Evolutionary conservation across 2,113 vertebrate genomes (phyloP).

Genomic region (Alethe diademata): DNA sequence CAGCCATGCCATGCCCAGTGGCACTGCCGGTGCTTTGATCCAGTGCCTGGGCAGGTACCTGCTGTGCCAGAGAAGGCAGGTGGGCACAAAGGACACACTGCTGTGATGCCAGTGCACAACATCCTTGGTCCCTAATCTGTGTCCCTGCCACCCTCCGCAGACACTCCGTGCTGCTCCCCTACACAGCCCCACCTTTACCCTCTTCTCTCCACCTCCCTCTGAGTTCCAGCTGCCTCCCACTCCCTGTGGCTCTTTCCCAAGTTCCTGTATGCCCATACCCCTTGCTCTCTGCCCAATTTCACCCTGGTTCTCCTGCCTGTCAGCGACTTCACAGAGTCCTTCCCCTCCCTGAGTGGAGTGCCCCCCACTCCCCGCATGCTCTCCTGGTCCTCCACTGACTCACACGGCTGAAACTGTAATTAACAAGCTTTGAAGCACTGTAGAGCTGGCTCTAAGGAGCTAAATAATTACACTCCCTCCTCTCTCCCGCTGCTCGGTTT

Average conservation of each 20-base stretch:
- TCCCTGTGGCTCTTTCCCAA: neutral
- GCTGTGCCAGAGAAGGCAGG: neutral
- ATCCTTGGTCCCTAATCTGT: neutral
- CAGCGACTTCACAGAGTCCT: neutral
- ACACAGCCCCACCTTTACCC: too few species aligned
- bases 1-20: neutral
- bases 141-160: rapidly evolving
- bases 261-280: rapidly evolving
- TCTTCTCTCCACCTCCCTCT: neutral
- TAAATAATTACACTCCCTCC: conserved; percentile 54
- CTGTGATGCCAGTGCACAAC: rapidly evolving
- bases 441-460: conserved; percentile 38
- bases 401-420: conserved; percentile 23
- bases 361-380: neutral
- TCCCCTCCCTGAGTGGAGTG: neutral
- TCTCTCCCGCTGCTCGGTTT: neutral
- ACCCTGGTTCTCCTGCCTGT: neutral
- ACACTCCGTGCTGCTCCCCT: rapidly evolving
- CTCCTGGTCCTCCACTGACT: neutral
- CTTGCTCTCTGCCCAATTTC: neutral
- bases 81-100: neutral
- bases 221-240: neutral
- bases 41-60: too few species aligned
- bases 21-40: rapidly evolving
- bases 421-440: conserved; percentile 51